Conservation (phyloP, 2,888 invertebrate species). For the Sinelater perroti region DNA sequence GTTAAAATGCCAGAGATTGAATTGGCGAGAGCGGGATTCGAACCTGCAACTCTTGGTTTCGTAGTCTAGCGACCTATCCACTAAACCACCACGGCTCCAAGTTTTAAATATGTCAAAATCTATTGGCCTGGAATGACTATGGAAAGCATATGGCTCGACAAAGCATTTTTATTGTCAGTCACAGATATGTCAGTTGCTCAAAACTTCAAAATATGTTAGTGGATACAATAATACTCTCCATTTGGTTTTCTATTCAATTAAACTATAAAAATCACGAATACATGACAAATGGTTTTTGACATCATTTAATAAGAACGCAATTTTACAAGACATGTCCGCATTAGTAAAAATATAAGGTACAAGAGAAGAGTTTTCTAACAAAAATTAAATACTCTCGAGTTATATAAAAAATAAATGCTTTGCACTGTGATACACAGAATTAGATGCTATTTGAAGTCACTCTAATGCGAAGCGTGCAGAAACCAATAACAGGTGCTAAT, state of each 20-base stretch:
- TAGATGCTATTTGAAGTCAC: background rate
- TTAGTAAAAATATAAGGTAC: slow-evolving; percentile 14
- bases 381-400: background rate
- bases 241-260: slow-evolving; percentile 24
- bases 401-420: slow-evolving; percentile 18
- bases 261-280: slow-evolving; percentile 24
- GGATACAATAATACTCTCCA: too few relatives aligned
- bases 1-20: too few relatives aligned
- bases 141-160: too few relatives aligned
- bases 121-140: too few relatives aligned
- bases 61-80: too few relatives aligned
- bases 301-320: background rate
- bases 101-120: too few relatives aligned
- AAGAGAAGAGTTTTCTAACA: background rate
- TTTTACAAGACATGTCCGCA: background rate
- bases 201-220: too few relatives aligned
- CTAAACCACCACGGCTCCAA: too few relatives aligned
- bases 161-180: too few relatives aligned
- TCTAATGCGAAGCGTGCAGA: slow-evolving; percentile 8
- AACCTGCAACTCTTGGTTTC: too few relatives aligned
- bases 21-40: too few relatives aligned
- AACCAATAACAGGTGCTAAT: slow-evolving; percentile 3
- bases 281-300: slow-evolving; percentile 2
- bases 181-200: too few relatives aligned
- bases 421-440: background rate